Evolutionary conservation across 37 sponge, comb jelly and placozoan species (phyloP).

Genomic region (Chondrosia reniformis): DNA sequence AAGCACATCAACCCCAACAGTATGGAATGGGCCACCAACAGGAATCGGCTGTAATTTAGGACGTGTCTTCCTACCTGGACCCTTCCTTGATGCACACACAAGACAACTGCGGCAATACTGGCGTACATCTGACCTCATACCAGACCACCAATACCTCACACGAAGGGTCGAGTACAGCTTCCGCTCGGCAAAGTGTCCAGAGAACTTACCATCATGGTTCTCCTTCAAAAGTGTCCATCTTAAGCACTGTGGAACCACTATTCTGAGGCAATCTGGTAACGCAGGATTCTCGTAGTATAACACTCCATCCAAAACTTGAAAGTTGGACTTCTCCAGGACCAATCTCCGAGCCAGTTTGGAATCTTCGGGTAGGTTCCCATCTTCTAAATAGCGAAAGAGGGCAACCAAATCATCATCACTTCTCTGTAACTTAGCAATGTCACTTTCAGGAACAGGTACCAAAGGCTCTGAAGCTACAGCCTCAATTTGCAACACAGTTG

Average conservation of each 20-base stretch:
- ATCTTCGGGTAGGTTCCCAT: not conserved
- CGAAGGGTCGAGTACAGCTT: constrained; percentile 23
- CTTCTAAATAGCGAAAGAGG: not conserved
- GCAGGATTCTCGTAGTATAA: constrained; percentile 3
- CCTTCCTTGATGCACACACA: constrained; percentile 31
- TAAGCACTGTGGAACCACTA: constrained; percentile 22
- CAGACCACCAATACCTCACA: constrained; percentile 20
- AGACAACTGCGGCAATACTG: constrained; percentile 32
- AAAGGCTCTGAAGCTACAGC: not conserved
- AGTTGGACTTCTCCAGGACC: not conserved
- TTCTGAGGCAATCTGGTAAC: not conserved
- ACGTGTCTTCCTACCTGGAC: not conserved
- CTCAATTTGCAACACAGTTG: not conserved
- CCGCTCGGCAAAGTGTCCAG: constrained; percentile 33
- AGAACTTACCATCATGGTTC: constrained; percentile 34
- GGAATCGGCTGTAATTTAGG: constrained; percentile 45
- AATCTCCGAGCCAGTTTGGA: not conserved
- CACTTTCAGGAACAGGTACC: not conserved
- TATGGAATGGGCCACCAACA: constrained; percentile 63
- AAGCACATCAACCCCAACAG: constrained; percentile 53
- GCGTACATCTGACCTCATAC: constrained; percentile 40
- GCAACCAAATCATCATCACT: not conserved
- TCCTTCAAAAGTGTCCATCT: constrained; percentile 22
- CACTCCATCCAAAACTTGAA: constrained; percentile 20
- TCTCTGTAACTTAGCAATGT: constrained; percentile 6